Conservation (phyloP, 2,113 vertebrate genomes). For the Orthonyx spaldingii region DNA sequence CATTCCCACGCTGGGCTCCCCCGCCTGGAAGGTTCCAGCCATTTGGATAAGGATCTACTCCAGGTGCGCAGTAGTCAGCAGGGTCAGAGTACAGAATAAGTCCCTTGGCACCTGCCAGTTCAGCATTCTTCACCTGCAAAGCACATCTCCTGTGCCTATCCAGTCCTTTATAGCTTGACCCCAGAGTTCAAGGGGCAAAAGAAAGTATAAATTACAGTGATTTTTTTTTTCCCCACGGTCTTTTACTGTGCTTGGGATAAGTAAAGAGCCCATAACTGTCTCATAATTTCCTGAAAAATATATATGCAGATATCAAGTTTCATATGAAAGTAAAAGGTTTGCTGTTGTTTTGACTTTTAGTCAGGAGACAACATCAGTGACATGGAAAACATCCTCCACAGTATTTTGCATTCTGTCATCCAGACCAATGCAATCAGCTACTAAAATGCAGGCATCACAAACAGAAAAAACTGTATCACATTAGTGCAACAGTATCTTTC, state of each 20-base stretch:
- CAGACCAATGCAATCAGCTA: not conserved
- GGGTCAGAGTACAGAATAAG: constrained; percentile 94
- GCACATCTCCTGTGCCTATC: not conserved
- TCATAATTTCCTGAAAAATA: not conserved
- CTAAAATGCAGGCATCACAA: not conserved
- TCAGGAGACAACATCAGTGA: not conserved
- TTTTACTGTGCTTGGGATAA: not conserved
- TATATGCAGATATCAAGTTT: not conserved
- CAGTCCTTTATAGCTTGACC: not conserved
- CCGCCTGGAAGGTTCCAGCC: constrained; percentile 92
- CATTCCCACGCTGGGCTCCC: constrained; percentile 90
- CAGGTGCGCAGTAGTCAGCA: constrained; percentile 85
- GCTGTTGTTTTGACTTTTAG: not conserved
- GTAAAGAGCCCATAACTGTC: not conserved
- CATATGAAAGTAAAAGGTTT: not conserved
- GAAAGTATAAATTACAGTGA: not conserved
- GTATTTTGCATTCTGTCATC: not conserved
- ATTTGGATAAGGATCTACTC: constrained; percentile 82
- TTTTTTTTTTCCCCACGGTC: not conserved
- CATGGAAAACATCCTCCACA: not conserved
- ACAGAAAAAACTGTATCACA: not conserved
- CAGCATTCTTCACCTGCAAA: constrained; percentile 89
- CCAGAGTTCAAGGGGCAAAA: not conserved
- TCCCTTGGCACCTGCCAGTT: constrained; percentile 84
- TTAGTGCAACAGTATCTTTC: not conserved